Base-by-base conservation (phyloP, 2,888 invertebrate species). In the Fragum sueziense region DNA sequence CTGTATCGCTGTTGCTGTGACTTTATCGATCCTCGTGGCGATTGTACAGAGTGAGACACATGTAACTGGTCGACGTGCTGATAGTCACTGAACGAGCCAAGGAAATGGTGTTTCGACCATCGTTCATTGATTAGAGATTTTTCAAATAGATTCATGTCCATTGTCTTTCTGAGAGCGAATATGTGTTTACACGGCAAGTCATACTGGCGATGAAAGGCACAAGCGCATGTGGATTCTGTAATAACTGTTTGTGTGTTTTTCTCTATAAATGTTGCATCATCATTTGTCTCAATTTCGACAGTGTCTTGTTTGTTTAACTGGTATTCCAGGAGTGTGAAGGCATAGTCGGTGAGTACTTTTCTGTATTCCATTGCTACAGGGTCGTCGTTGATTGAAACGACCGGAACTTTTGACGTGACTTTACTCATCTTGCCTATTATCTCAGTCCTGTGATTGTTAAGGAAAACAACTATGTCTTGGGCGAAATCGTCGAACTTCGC, bases 401-500 rank as follows among this genome's bases (percentile, higher is more conserved):
- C 67, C 1, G 74, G 67, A 1, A 74, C 74, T 67, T 74, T 74
- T 4, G 34, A 34, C 2, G 37, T 52, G 11, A 25, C n/a, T 25
- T 27, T 65, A 22, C 54, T 67, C 34, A 74, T n/a, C 51, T 65
- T 73, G 6, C 74, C 74, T 20, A 67, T 29, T 33, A 74, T 67
- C 54, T 74, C 74, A 27, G 74, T 74, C 7, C 74, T n/a, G 54
- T 67, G 67, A 25, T 17, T 25, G 14, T 54, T 34, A 1, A 74
- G 34, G 29, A 74, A 74, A 1, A 31, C 52, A 17, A 52, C 7
- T 2, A 74, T 54, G 67, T 67, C 74, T 22, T n/a, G 20, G 25
- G 67, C 67, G 57, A 74, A 74, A 27, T 14, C 54, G 27, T 74
- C 67, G 54, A 52, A 67, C 54, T 74, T 74, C 6, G 65, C 31